Percentiles rank a stretch among this genome's conserved stretches.
phyloP scores from a whole-genome alignment of 1,140 invertebrate species.

The Micrasema minimum region DNA sequence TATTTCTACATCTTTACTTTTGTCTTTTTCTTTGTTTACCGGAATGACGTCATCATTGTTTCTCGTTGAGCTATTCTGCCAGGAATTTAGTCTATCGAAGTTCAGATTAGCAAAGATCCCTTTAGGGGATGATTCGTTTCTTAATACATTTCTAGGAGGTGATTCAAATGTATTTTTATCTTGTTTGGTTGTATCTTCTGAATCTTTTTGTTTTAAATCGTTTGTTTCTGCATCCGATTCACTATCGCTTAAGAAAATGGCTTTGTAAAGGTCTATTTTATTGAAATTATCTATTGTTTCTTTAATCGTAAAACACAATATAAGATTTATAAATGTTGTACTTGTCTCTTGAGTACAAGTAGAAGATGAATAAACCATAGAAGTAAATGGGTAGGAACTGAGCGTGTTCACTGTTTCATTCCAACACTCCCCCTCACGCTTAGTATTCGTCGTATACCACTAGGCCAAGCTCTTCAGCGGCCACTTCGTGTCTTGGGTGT shows the following conservation, averaged over 20 bases:
- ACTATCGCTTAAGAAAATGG: constrained; percentile 74
- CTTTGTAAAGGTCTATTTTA: constrained; percentile 74
- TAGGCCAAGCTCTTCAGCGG: no score
- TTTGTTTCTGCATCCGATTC: constrained; percentile 63
- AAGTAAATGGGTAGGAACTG: no score
- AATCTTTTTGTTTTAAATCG: constrained; percentile 28
- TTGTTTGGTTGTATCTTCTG: constrained; percentile 12
- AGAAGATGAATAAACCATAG: no score
- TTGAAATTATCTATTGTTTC: constrained; percentile 67
- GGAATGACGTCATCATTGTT: constrained; percentile 44
- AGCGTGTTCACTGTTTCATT: no score
- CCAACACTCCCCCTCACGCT: no score
- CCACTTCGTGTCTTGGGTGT: no score
- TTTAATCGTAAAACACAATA: constrained; percentile 50
- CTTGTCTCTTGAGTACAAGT: constrained; percentile 12
- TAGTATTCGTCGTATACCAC: no score
- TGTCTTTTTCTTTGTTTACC: constrained; percentile 43
- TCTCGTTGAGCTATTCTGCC: constrained; percentile 58
- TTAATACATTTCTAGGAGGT: constrained; percentile 62
- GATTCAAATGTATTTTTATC: constrained; percentile 38
- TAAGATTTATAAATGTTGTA: no score
- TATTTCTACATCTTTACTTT: not conserved
- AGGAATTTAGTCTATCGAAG: constrained; percentile 69
- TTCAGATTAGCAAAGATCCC: constrained; percentile 82
- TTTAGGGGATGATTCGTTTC: constrained; percentile 75